phyloP scores from a whole-genome alignment of 53 echinoderm and acorn worm species.

The Apostichopus leukothele region DNA sequence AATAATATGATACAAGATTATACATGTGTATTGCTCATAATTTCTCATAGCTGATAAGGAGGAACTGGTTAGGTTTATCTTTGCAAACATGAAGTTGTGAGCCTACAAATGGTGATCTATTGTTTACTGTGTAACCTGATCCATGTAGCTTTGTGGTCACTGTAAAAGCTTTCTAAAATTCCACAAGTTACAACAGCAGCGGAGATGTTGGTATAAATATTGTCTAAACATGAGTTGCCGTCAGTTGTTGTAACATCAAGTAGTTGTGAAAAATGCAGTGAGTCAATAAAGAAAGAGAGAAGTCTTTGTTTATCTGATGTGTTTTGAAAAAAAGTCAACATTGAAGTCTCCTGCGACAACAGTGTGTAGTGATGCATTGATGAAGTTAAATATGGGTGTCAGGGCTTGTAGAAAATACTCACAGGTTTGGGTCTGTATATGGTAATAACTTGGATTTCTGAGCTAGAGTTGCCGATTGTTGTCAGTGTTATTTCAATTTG shows the following conservation, averaged over 20 bases:
- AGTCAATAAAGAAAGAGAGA: not conserved
- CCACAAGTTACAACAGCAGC: not conserved
- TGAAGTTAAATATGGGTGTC: not conserved
- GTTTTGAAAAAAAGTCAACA: conserved; percentile 22
- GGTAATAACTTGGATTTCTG: not conserved
- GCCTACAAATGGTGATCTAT: not conserved
- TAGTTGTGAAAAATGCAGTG: not conserved
- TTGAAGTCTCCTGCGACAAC: conserved; percentile 45
- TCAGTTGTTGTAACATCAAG: not conserved
- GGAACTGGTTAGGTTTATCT: no score
- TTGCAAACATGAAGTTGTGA: no score
- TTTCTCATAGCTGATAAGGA: no score
- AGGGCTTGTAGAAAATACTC: not conserved
- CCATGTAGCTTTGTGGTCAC: conserved; percentile 35
- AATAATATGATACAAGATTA: no score
- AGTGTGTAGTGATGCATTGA: not conserved
- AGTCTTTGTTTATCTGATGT: no score
- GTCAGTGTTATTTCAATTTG: conserved; percentile 7
- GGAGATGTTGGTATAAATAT: conserved; percentile 26
- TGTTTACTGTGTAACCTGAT: not conserved
- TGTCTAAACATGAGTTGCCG: conserved; percentile 36
- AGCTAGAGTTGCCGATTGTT: not conserved
- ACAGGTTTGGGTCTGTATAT: conserved; percentile 23
- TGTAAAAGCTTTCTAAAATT: conserved; percentile 26
- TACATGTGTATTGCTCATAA: no score